Evolutionary conservation across 2,113 vertebrate species (phyloP).

Genomic region (Tetrax tetrax): DNA sequence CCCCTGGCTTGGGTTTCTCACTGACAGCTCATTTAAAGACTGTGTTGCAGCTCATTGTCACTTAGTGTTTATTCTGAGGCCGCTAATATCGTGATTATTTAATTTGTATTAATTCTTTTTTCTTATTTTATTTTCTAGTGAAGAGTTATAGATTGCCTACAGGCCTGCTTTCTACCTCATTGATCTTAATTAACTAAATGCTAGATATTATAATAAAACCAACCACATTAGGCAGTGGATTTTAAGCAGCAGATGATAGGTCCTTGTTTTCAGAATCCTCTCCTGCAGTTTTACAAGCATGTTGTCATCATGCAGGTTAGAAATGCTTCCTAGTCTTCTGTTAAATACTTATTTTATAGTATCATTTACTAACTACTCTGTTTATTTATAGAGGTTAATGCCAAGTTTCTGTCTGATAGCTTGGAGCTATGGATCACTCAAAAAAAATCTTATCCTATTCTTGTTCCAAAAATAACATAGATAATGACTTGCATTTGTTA

Average conservation of each 20-base stretch:
- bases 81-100: background rate
- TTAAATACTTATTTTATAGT: background rate
- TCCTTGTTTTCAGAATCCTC: background rate
- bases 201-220: background rate
- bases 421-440: background rate
- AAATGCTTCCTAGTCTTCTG: background rate
- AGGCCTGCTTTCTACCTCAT: background rate
- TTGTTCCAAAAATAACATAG: conserved; percentile 41
- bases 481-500: background rate
- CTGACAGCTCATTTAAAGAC: background rate
- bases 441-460: conserved; percentile 35
- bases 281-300: background rate
- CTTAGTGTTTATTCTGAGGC: background rate
- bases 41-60: background rate
- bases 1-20: background rate
- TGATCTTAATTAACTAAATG: background rate
- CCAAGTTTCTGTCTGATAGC: background rate
- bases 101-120: background rate
- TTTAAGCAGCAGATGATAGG: background rate
- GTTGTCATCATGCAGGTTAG: background rate
- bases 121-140: background rate
- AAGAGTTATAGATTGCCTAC: background rate
- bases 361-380: background rate
- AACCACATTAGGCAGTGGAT: background rate
- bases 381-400: conserved; percentile 21